A percentile compares a stretch with the other conserved stretches of the same genome.
Conservation (phyloP, 37 sponge, comb jelly and placozoan genomes). For the Axinella damicornis region DNA sequence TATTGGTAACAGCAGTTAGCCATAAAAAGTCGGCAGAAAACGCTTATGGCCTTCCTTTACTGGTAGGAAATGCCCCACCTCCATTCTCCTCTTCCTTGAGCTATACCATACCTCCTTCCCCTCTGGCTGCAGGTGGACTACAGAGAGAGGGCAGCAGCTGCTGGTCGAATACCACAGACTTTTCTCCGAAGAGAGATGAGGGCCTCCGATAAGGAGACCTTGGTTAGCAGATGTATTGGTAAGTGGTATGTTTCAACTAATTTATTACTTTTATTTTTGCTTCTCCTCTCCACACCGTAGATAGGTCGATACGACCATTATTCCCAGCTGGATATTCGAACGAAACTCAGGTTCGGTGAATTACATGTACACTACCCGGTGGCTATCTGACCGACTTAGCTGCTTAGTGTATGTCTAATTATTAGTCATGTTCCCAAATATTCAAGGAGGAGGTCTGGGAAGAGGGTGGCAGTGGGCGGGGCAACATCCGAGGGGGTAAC, state of each 20-base stretch:
- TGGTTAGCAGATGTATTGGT: slow-evolving; percentile 73
- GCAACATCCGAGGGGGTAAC: too few species aligned
- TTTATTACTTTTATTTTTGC: slow-evolving; percentile 10
- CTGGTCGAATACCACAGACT: slow-evolving; percentile 67
- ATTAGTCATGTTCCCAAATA: too few species aligned
- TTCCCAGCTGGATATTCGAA: slow-evolving; percentile 65
- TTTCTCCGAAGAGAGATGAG: slow-evolving; percentile 72
- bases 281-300: slow-evolving; percentile 25
- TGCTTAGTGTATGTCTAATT: too few species aligned
- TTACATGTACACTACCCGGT: too few species aligned
- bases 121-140: slow-evolving; percentile 69
- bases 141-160: slow-evolving; percentile 76
- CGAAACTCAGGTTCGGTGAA: slow-evolving; percentile 70
- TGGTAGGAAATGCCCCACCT: too few species aligned
- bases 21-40: neutral
- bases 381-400: too few species aligned
- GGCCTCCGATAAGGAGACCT: slow-evolving; percentile 57
- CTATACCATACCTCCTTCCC: neutral
- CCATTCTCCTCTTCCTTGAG: too few species aligned
- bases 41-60: too few species aligned
- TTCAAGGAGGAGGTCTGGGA: too few species aligned
- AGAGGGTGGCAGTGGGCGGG: too few species aligned
- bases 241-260: neutral
- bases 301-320: slow-evolving; percentile 68
- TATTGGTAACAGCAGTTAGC: slow-evolving; percentile 83